Evolutionary conservation across 1,140 invertebrate genomes (phyloP), one percentile per base, ranked within the genome.

Genomic region (Amphibalanus amphitrite): DNA sequence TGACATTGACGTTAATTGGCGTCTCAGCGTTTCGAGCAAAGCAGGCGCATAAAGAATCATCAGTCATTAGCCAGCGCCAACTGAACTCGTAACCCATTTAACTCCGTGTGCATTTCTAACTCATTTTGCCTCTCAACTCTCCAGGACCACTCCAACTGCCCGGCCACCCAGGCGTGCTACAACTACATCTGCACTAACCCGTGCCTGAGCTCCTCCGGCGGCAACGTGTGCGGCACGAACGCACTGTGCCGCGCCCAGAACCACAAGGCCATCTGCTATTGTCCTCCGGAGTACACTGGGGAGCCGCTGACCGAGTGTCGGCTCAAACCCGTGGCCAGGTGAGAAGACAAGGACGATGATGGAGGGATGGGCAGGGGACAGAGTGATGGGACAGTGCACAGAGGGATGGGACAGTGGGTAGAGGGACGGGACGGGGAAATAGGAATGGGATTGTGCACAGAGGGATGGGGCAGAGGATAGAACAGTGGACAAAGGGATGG

Each of bases 131-230:
- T 6, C 4, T n/a, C 26, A 65, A 8, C 26, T 6, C 23, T 23
- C 10, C 64, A 65, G 64, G 83, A 83, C 28, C 84, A 90, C 78
- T 80, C 83, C 70, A 86, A 90, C 72, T 95, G 92, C 79, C 84
- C 88, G 15, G 78, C 81, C 17, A 85, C 87, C 75, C 83, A 90
- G 79, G 87, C 90, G 65, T 95, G 92, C 78, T 82, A 91, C 73
- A 85, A 88, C 77, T 84, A 87, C 8, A 84, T 87, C 71, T 94
- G 92, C 76, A 82, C 86, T 59, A 90, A 90, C 79, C 87, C 89
- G 0, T 94, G 91, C 77, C 88, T 89, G 0, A 83, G 88, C 29
- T 91, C 89, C 74, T 90, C 90, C 0, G 86, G 90, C 78, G 93
- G 91, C 76, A 89, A 85, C 71, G 74, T 74, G 10, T 79, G 78